Base-by-base conservation (phyloP, 2,797 vertebrate species). In the Podarcis lilfordi region DNA sequence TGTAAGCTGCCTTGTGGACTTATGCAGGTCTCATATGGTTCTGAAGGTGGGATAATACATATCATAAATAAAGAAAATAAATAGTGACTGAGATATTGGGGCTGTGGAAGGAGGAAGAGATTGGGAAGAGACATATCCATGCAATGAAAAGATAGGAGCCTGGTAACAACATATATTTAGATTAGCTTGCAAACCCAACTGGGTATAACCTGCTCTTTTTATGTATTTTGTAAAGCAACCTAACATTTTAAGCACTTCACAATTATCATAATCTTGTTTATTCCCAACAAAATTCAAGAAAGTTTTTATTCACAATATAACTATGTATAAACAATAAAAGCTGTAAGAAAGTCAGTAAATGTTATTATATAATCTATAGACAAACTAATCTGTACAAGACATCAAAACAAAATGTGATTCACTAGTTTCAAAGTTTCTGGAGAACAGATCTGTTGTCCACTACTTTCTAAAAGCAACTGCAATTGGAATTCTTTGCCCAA, bases 101-200 rank as follows among this genome's bases (percentile, higher is more conserved):
- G 27, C 43, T 9, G 23, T 9, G n/a, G 29, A n/a, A 32, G 45
- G 23, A 66, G 10, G 37, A 61, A 72, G 21, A 84, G 35, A 66
- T 50, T 55, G 23, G 35, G 21, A 75, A 74, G 55, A 45, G 40
- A n/a, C 50, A 69, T 23, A 81, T 37, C 21, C 45, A 40, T 40
- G 55, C 32, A 7, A 9, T 40, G 25, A 80, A 72, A 72, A 29
- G 8, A 61, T 25, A 80, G 45, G 68, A 50, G 40, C 19, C 64
- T 23, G 85, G 27, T 37, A 71, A 80, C 78, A 86, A 61, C 80
- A 72, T 86, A 59, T 32, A 86, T 40, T 74, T 55, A 43, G 59
- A 80, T 35, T 10, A 43, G 68, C n/a, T 43, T 80, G 78, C 19
- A 59, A 80, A 32, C n/a, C 8, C 32, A 69, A 69, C 29, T 69